Evolutionary conservation across 2,797 vertebrate genomes (phyloP), one percentile per base, ranked within the genome.

Genomic region (Pseudopleuronectes americanus): DNA sequence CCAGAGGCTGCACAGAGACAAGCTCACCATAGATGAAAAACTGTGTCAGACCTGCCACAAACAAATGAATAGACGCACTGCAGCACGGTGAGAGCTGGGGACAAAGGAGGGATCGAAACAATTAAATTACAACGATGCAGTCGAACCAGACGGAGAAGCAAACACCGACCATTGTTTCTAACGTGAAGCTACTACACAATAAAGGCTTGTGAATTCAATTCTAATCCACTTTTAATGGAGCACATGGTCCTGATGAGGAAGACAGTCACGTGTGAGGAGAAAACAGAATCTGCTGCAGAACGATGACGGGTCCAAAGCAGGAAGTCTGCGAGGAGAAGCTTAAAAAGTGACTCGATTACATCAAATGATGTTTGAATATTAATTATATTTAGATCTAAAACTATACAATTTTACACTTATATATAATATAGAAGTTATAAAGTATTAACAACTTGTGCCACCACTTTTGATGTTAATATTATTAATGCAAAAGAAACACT

Each of bases 61-160:
- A 54, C 17, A 56, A 41, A 76, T 67, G 0, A 62, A 59, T 26
- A 28, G 16, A 38, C 7, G n/a, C 24, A 22, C 6, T 10, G 16
- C 43, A 62, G 47, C 62, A 26, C 16, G 14, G 55, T 16, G 56
- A 43, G 2, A 21, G n/a, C 26, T 17, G 28, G 41, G 41, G 55
- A 45, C 54, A 60, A 0, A 8, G 19, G 69, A n/a, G 0, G 19
- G 13, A 65, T 1, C 36, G 22, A 57, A 38, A 58, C 53, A 21
- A 64, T 47, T 7, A 63, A 59, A 64, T 52, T 8, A 38, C 16
- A 51, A 49, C 2, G 41, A 45, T 47, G 38, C 45, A 57, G 55
- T n/a, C 28, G 26, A 51, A 53, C 4, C 48, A 57, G 57, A 2
- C 54, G n/a, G 22, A 38, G 22, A 52, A 0, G 14, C 45, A 52